Evolutionary conservation across 2,888 invertebrate species (phyloP).

Genomic region (Nezara viridula): DNA sequence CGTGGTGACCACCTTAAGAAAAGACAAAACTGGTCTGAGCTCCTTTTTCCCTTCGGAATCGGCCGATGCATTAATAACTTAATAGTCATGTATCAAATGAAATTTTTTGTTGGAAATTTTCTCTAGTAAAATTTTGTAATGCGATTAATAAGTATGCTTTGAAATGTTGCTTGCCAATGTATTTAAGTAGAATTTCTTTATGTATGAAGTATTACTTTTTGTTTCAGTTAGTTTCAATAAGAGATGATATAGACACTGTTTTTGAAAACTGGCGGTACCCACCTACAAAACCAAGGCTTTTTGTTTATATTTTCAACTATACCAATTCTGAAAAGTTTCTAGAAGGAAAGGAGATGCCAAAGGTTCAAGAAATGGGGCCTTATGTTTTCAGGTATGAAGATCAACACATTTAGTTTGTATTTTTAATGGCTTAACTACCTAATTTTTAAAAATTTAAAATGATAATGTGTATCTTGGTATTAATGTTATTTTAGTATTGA

Average conservation of each 20-base stretch:
- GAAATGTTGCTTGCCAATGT: background rate
- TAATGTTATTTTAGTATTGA: background rate
- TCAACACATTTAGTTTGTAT: background rate
- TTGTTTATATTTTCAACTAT: conserved; percentile 63
- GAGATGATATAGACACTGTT: conserved; percentile 64
- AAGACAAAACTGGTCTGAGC: too few relatives aligned
- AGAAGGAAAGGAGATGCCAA: conserved; percentile 60
- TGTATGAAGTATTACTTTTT: conserved; percentile 17
- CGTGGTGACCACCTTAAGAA: too few relatives aligned
- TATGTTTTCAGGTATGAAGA: conserved; percentile 61
- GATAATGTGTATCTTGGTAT: background rate
- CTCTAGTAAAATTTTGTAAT: background rate
- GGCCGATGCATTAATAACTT: too few relatives aligned
- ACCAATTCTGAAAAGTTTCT: conserved; percentile 62
- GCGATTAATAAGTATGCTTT: background rate
- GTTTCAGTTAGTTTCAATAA: conserved; percentile 63
- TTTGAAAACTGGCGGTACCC: conserved; percentile 63
- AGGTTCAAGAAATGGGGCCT: conserved; percentile 62
- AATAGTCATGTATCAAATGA: too few relatives aligned
- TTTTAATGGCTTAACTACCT: background rate
- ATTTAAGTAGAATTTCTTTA: background rate
- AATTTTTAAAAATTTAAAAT: background rate
- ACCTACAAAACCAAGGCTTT: conserved; percentile 60
- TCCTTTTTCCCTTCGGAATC: too few relatives aligned
- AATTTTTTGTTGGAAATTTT: background rate